Base-by-base conservation (phyloP, 2,797 vertebrate genomes). In the Ceryle rudis region DNA sequence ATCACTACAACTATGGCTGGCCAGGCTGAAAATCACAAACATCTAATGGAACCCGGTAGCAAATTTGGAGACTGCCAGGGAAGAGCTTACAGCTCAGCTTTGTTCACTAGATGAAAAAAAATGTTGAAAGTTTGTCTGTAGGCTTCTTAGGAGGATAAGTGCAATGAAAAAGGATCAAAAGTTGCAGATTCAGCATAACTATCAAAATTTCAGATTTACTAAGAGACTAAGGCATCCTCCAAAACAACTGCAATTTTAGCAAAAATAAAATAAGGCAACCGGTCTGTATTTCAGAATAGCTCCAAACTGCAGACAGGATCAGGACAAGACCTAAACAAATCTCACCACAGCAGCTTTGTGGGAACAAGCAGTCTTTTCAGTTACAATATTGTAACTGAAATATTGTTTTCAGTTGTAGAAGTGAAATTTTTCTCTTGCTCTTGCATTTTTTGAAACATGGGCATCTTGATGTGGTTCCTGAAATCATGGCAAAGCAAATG, bases 401-500 rank as follows among this genome's bases (percentile, higher is more conserved):
- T n/a, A n/a, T n/a, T n/a, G n/a, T n/a, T n/a, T n/a, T n/a, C 15
- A 41, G 20, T 29, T 65, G 14, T 14, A 39, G 12, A 73, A 26
- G 19, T 47, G 35, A 82, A 66, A 31, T 66, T 37, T 87, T 4
- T 39, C 39, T 79, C 21, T 29, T 65, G 12, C 44, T 81, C 5
- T 2, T 47, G 18, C 13, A 13, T 72, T 93, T 46, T 46, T 72
- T 91, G 29, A 95, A 90, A n/a, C 35, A 9, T 12, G 31, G 35
- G 29, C 78, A 54, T 20, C 16, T 92, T 2, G 1, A 84, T 37
- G 58, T 4, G 2, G 19, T 81, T 83, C 49, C 49, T 79, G 49
- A 84, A 74, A 61, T 86, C n/a, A 64, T 57, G 58, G 41, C 41
- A 86, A 92, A 94, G 89, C 67, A 89, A 94, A 94, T 74, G 54